These are phyloP conservation scores for Thera britannica DNA, from an alignment of 2,888 invertebrate genomes.

Conservation along the genomic window DNA sequence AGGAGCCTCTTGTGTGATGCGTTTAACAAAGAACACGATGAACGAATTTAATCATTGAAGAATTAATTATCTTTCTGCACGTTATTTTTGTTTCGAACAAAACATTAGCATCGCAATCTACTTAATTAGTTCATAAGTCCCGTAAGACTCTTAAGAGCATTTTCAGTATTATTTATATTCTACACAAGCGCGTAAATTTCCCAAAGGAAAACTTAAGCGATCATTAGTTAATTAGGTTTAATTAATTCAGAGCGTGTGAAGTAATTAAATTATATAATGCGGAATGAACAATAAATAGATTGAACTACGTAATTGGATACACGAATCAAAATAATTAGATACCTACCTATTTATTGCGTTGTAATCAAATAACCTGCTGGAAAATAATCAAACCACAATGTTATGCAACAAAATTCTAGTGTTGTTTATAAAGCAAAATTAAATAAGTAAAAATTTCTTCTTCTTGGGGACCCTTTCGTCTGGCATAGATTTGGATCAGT, in stretches of 20 bases:
- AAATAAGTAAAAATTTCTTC: too few species aligned
- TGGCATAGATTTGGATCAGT: too few species aligned
- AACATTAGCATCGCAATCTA: not conserved
- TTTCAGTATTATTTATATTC: constrained; percentile 19
- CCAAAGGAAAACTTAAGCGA: constrained; percentile 13
- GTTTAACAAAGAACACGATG: not conserved
- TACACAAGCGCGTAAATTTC: constrained; percentile 23
- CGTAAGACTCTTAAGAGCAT: constrained; percentile 8
- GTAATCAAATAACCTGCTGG: not conserved
- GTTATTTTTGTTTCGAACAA: not conserved
- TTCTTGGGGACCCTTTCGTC: too few species aligned
- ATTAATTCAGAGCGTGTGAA: constrained; percentile 17
- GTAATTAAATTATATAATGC: not conserved
- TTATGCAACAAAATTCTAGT: not conserved
- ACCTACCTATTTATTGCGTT: not conserved
- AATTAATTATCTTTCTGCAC: too few species aligned
- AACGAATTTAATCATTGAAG: too few species aligned
- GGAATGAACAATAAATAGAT: constrained; percentile 4
- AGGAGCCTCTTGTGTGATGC: too few species aligned
- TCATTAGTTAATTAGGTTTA: constrained; percentile 3
- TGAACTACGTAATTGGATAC: constrained; percentile 37
- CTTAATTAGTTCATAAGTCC: constrained; percentile 13
- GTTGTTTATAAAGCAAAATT: not conserved
- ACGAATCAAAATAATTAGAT: constrained; percentile 36
- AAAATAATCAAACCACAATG: not conserved